phyloP scores from a whole-genome alignment of 92 coral and sea anemone species.

The Heliopora coerulea region DNA sequence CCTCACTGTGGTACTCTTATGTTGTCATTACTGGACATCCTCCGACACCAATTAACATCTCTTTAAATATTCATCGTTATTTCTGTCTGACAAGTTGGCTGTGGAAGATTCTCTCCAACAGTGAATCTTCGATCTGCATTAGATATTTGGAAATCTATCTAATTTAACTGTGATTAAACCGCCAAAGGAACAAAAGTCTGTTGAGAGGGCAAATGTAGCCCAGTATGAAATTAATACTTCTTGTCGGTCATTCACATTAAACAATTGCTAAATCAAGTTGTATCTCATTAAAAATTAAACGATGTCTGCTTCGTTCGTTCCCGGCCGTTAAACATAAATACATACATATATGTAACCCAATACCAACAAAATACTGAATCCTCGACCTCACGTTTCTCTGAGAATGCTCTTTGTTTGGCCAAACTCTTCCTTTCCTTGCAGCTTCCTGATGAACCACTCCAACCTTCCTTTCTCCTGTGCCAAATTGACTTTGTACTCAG shows the following conservation, averaged over 20 bases:
- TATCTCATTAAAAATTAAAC: neutral
- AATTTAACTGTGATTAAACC: neutral
- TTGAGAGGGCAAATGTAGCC: neutral
- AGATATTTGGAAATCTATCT: neutral
- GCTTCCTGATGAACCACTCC: constrained; percentile 85
- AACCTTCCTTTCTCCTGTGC: constrained; percentile 79
- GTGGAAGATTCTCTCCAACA: neutral
- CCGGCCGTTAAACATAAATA: neutral
- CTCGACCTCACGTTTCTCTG: constrained; percentile 30
- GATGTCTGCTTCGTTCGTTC: neutral
- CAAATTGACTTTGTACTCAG: constrained; percentile 72
- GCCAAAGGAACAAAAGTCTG: no score
- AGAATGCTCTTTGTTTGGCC: constrained; percentile 20
- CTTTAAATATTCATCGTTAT: neutral
- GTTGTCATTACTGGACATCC: neutral
- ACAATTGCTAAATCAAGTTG: neutral
- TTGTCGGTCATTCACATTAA: neutral
- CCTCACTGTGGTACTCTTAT: no score
- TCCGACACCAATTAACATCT: neutral
- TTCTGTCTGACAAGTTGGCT: neutral
- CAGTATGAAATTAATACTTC: neutral
- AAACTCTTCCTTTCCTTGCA: constrained; percentile 51
- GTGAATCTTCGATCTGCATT: neutral
- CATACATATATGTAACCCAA: neutral
- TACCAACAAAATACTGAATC: neutral